Percentiles rank a stretch among this genome's conserved stretches.
Evolutionary conservation across 64 coral and sea anemone species (phyloP).

Genomic region (Stylophora pistillata): DNA sequence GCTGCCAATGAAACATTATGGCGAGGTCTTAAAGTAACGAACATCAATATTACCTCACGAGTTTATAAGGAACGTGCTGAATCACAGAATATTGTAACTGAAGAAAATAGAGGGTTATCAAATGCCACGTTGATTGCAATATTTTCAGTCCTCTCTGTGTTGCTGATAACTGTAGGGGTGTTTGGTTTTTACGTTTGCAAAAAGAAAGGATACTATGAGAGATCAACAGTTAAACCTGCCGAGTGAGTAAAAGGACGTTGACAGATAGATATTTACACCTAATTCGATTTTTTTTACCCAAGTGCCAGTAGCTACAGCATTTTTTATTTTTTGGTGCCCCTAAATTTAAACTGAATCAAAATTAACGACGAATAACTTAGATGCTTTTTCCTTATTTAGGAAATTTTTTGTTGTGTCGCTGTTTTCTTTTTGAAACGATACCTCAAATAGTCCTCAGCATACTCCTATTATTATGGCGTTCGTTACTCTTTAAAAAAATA

Average conservation of each 20-base stretch:
- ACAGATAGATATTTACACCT: neutral
- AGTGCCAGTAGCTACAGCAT: too few species aligned
- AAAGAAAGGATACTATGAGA: slow-evolving; percentile 9
- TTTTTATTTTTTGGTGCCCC: too few species aligned
- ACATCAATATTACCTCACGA: slow-evolving; percentile 13
- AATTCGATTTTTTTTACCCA: too few species aligned
- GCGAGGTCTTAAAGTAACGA: neutral
- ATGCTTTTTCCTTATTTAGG: too few species aligned
- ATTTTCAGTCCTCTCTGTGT: neutral
- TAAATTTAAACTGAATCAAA: too few species aligned
- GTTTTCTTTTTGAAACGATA: too few species aligned
- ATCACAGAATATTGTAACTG: neutral
- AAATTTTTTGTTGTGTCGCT: too few species aligned
- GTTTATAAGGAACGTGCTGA: neutral
- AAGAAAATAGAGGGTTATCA: neutral
- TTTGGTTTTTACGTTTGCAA: slow-evolving; percentile 13
- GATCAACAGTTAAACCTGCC: slow-evolving; percentile 13
- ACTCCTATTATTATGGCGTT: too few species aligned
- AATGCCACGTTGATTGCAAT: neutral
- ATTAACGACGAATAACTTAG: too few species aligned
- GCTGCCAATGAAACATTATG: slow-evolving; percentile 13
- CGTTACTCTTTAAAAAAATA: too few species aligned
- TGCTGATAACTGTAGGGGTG: neutral
- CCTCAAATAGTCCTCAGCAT: too few species aligned
- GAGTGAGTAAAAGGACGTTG: neutral